Percentiles rank a stretch among this genome's conserved stretches.
Conservation (phyloP, 2,888 invertebrate species). For the Dynastes tityus region DNA sequence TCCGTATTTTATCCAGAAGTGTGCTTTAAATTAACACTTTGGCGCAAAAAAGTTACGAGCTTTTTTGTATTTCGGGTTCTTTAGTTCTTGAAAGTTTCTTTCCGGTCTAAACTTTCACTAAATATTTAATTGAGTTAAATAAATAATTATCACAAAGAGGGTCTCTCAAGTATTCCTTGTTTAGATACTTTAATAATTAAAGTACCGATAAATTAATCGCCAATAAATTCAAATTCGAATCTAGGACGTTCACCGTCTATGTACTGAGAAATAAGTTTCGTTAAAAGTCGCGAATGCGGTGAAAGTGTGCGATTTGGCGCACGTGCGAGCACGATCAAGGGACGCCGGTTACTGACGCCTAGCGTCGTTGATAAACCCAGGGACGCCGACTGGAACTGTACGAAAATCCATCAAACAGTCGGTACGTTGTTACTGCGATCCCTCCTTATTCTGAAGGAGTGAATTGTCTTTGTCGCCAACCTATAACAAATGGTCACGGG, state of each 20-base stretch:
- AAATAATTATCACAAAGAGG: not conserved
- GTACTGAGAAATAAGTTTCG: not conserved
- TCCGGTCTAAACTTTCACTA: not conserved
- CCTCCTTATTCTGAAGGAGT: slow-evolving; percentile 37
- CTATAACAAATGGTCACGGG: not conserved
- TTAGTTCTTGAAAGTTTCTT: not conserved
- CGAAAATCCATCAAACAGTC: slow-evolving; percentile 51
- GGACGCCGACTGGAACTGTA: slow-evolving; percentile 56
- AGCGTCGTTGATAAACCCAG: slow-evolving; percentile 63
- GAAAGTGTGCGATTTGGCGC: slow-evolving; percentile 50
- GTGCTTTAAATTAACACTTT: slow-evolving; percentile 52
- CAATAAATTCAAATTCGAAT: too few species aligned
- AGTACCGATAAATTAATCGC: too few species aligned
- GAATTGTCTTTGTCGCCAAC: slow-evolving; percentile 14
- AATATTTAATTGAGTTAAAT: not conserved
- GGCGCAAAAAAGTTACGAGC: slow-evolving; percentile 13
- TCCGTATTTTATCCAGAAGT: slow-evolving; percentile 86
- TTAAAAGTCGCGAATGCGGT: slow-evolving; percentile 9
- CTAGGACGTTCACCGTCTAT: too few species aligned
- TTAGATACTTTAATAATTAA: too few species aligned
- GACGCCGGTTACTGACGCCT: slow-evolving; percentile 65
- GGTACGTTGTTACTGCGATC: slow-evolving; percentile 36
- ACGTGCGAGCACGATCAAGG: slow-evolving; percentile 60
- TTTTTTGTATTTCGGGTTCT: too few species aligned
- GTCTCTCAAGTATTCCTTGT: not conserved